Evolutionary conservation across 2,797 vertebrate genomes (phyloP), one percentile per base, ranked within the genome.

Genomic region (Prionace glauca): DNA sequence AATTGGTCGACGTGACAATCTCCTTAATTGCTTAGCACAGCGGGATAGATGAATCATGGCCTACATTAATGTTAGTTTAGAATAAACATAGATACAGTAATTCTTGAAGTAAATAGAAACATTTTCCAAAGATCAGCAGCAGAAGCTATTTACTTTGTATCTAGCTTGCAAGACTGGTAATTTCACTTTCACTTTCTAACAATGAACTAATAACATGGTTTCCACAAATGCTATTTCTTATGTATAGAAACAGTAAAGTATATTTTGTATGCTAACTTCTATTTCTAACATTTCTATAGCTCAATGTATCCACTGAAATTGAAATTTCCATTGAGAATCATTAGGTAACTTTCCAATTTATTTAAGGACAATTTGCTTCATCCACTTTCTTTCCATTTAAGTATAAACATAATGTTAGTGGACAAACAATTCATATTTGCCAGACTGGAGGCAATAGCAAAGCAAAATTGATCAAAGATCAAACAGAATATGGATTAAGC

Each of bases 401-500:
- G 4, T 50, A 60, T 95, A 41, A 50, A 94, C 41, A 74, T 18
- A 74, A 12, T 20, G 18, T 41, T 32, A 45, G 41, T 32, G 65
- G n/a, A 77, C 12, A 56, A 56, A 94, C 29, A 74, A 94, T 74
- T 50, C 0, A 94, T 20, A 77, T 94, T 94, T 50, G 12, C 45
- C 72, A 45, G 45, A 18, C 7, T 32, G 29, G 24, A 93, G 36
- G 22, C n/a, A 12, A 71, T 22, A 36, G 90, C 65, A 69, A 69
- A 62, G 10, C 4, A 69, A 69, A 93, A 93, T 50, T 69, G 65
- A 93, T 71, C 65, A 93, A 93, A 93, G n/a, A 93, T 45, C 91
- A 93, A 94, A 94, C 67, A 94, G 67, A 94, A 94, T 71, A 71
- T 45, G 24, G 16, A 50, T 50, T 26, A 94, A 94, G 41, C 20